A percentile compares a stretch with the other conserved stretches of the same genome.
Evolutionary conservation across 2,797 vertebrate species (phyloP).

Genomic region (Takifugu rubripes): DNA sequence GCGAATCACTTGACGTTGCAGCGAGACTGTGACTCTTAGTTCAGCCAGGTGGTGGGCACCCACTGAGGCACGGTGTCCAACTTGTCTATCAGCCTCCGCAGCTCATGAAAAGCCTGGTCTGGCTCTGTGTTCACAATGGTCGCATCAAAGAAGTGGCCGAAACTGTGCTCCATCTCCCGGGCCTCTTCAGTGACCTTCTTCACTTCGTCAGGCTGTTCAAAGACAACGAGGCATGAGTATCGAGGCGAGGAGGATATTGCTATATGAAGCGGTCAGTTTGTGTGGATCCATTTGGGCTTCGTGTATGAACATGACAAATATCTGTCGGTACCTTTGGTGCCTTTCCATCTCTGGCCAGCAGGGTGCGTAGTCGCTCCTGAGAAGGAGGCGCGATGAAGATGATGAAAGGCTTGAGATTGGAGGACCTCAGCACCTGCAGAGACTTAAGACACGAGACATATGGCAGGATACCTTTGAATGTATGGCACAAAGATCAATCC

Average conservation of each 20-base stretch:
- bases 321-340: constrained; percentile 83
- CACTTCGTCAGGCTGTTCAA: constrained; percentile 85
- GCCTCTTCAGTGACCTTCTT: constrained; percentile 93
- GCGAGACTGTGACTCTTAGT: constrained; percentile 56
- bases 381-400: constrained; percentile 95
- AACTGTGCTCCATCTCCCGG: constrained; percentile 92
- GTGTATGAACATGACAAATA: too few relatives aligned
- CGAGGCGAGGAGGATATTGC: not conserved
- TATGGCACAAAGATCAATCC: constrained; percentile 5
- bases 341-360: constrained; percentile 90
- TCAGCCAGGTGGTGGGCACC: constrained; percentile 93
- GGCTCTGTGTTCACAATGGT: constrained; percentile 88
- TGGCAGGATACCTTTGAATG: not conserved
- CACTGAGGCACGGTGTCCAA: constrained; percentile 96
- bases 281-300: too few relatives aligned
- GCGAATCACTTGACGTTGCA: not conserved
- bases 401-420: constrained; percentile 94
- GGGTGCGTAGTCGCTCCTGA: constrained; percentile 89
- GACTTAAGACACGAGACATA: constrained; percentile 71
- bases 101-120: constrained; percentile 87
- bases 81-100: constrained; percentile 88
- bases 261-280: too few relatives aligned
- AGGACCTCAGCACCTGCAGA: constrained; percentile 85
- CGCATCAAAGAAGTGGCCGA: constrained; percentile 89
- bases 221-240: not conserved